Evolutionary conservation across 2,113 vertebrate species (phyloP), one percentile per base, ranked within the genome.

Genomic region (Callaeas wilsoni): DNA sequence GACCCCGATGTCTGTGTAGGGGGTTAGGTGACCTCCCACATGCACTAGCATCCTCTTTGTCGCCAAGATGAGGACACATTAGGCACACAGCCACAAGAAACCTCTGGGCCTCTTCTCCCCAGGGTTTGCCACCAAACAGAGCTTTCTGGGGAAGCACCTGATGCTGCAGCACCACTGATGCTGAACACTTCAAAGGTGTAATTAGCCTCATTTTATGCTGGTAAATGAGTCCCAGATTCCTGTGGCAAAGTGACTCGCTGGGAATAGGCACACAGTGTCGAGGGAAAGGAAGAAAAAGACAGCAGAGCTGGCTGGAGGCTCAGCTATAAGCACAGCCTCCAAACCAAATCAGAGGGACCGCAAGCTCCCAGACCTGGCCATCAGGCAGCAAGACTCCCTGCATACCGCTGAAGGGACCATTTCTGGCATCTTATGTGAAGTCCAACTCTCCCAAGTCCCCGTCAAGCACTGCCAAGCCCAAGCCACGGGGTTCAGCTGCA

Each of bases 381-480:
- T 10, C 32, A 57, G 1, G 4, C 47, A 69, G 59, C 14, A 37
- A 69, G 21, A 27, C 44, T 47, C 49, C 29, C 18, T 16, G 39
- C 29, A 64, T 17, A 26, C 8, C 0, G 0, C 10, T 5, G 2
- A n/a, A 23, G 37, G 21, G 52, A 44, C 13, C 1, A 0, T 19
- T 84, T 55, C 20, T 25, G 62, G 16, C 14, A 75, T 19, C 44
- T 21, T 30, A 8, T 5, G 3, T 23, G 33, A 76, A 87, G 64
- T 17, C 17, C 11, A 53, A 16, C 7, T 22, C 35, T 75, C 47
- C 18, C 14, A 44, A 65, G 25, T 18, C 15, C 17, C 60, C 83
- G 18, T 8, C 27, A 55, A 44, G 50, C 37, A 44, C 2, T 57
- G 33, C 46, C 0, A 1, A 83, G 21, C 14, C 55, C 0, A 0